phyloP scores from a whole-genome alignment of 1,140 invertebrate genomes.

The Drosophila pseudoobscura region DNA sequence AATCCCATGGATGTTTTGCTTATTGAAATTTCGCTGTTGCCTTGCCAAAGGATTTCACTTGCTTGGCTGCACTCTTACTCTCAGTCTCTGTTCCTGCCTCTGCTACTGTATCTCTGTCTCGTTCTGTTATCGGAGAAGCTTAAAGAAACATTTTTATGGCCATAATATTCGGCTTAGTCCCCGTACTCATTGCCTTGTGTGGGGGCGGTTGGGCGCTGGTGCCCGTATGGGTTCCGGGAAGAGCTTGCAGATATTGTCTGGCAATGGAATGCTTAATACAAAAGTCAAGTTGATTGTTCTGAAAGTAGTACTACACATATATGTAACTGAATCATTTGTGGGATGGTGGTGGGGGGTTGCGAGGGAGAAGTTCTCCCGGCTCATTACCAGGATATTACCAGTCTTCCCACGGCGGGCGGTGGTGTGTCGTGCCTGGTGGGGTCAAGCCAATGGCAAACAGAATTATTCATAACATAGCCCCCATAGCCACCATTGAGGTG shows the following conservation, averaged over 20 bases:
- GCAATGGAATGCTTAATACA: conserved; percentile 23
- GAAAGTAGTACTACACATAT: conserved; percentile 12
- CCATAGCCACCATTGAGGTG: not conserved
- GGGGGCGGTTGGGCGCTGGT: conserved; percentile 2
- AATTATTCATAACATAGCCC: conserved; percentile 68
- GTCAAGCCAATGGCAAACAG: conserved; percentile 58
- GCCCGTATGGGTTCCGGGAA: not conserved
- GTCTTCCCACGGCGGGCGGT: conserved; percentile 35
- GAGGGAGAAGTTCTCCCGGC: conserved; percentile 11
- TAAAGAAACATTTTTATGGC: conserved; percentile 50
- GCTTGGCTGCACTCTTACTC: conserved; percentile 7
- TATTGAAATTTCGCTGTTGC: conserved; percentile 10
- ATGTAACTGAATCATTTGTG: conserved; percentile 9
- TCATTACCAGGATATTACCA: conserved; percentile 70
- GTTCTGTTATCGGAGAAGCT: conserved; percentile 24
- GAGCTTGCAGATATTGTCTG: conserved; percentile 30
- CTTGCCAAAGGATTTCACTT: conserved; percentile 22
- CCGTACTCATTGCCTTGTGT: conserved; percentile 14
- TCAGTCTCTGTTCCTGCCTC: no score
- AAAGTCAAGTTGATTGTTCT: conserved; percentile 38
- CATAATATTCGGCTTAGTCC: conserved; percentile 48
- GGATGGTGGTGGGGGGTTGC: not conserved
- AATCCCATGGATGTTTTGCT: conserved; percentile 27
- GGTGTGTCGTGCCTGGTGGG: conserved; percentile 27
- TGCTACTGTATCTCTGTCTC: no score